These are phyloP conservation scores for Halcyon chelicuti DNA, from an alignment of 2,797 vertebrate genomes.

Conservation along the genomic window DNA sequence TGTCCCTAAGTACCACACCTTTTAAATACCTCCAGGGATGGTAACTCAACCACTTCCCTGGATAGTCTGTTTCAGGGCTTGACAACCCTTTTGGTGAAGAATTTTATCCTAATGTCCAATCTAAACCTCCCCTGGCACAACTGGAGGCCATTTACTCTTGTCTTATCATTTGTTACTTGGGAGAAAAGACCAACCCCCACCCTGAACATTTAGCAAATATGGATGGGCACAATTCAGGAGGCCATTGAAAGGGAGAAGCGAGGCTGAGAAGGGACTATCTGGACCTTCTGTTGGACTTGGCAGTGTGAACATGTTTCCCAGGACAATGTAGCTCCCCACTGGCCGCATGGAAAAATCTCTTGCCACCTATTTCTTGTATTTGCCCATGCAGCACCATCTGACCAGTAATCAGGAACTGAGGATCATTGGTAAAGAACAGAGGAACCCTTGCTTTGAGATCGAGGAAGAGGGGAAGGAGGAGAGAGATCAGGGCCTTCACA, in stretches of 20 bases:
- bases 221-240: neutral
- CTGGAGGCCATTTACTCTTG: neutral
- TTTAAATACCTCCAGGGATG: no score
- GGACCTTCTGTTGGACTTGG: neutral
- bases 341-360: neutral
- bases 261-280: neutral
- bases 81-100: neutral
- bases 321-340: neutral
- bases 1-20: no score
- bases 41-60: neutral
- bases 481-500: neutral
- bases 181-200: neutral
- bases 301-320: neutral
- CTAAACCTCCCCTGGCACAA: neutral
- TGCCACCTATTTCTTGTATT: neutral
- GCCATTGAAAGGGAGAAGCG: neutral
- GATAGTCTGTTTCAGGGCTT: neutral
- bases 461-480: neutral
- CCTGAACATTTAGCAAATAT: neutral
- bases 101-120: neutral
- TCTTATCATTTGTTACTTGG: neutral
- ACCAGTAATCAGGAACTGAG: neutral
- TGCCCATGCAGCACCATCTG: neutral
- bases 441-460: neutral
- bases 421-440: neutral